A percentile compares a stretch with the other conserved stretches of the same genome.
phyloP scores from a whole-genome alignment of 1,140 invertebrate species.

The Dreissena polymorpha region DNA sequence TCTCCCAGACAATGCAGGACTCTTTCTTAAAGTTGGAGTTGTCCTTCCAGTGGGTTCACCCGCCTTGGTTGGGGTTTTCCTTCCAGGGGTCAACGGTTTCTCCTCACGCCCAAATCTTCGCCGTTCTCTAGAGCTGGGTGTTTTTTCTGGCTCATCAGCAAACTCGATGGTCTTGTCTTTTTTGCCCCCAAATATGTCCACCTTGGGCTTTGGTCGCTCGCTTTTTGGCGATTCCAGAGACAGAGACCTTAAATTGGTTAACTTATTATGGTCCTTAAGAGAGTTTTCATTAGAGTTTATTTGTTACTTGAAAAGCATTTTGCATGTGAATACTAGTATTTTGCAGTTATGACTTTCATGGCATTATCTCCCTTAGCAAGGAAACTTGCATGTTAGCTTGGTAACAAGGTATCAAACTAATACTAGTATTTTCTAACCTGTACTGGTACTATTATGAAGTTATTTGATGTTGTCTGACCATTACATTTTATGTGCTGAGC shows the following conservation, averaged over 20 bases:
- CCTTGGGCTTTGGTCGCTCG: conserved; percentile 41
- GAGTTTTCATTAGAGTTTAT: no score
- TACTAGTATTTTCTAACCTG: no score
- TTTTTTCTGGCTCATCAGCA: conserved; percentile 14
- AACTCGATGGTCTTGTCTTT: conserved; percentile 16
- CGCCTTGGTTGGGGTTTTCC: conserved; percentile 3
- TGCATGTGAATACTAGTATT: no score
- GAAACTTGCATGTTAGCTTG: no score
- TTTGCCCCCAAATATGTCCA: conserved; percentile 47
- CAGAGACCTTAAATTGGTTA: conserved; percentile 20
- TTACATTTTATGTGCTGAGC: no score
- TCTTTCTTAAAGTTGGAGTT: conserved; percentile 38
- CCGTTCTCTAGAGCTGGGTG: not conserved
- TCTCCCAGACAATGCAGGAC: not conserved
- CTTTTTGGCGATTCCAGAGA: conserved; percentile 36
- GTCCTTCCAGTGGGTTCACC: conserved; percentile 31
- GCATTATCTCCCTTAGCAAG: no score
- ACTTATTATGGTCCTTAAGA: no score
- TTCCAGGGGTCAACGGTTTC: not conserved
- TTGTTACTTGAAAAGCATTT: no score
- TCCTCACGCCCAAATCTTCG: conserved; percentile 3
- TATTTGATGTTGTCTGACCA: no score
- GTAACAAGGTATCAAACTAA: no score
- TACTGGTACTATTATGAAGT: no score
- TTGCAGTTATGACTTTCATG: no score